Evolutionary conservation across 37 sponge, comb jelly and placozoan species (phyloP), one percentile per base, ranked within the genome.

Genomic region (Oscarella lobularis): DNA sequence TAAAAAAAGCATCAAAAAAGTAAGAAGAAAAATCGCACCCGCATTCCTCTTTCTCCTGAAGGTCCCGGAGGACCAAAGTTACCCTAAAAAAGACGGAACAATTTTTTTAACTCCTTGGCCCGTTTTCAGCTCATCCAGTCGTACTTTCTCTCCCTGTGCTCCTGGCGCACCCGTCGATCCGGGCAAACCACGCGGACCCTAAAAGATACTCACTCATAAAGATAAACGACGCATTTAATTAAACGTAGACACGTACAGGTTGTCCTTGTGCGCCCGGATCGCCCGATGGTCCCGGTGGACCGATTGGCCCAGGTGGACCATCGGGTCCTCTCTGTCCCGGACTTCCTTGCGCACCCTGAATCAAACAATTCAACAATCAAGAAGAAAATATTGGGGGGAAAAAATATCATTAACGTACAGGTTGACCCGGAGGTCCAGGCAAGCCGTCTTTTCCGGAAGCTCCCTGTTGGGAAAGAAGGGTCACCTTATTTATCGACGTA

Each of bases 261-360:
- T 9, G 14, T 48, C 60, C 60, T 48, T 48, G 60, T 27, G 9
- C 20, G 60, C 60, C 60, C 9, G 60, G 60, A 9, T 48, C 60
- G 9, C 60, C 60, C 20, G 60, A 20, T 48, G 60, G 60, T 9
- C 60, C 60, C 20, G 60, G 60, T 48, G 60, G 60, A 20, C 60
- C 60, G 9, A 48, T 48, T 48, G 60, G 20, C 9, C 60, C 60
- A 48, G 60, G 60, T 48, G 60, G 60, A 48, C 60, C 60, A 48
- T 27, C 60, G 9, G 60, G 60, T 48, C 60, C 60, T 48, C 20
- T 48, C 14, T 9, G 60, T 20, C 60, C 60, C 20, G 9, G 14
- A 27, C 14, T 9, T 27, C 60, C 60, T 48, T 20, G 60, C 20
- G 60, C 14, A 27, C 60, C 60, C 60, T 48, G 9, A 48, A n/a